A percentile compares a stretch with the other conserved stretches of the same genome.
Conservation (phyloP, 2,113 vertebrate genomes). For the Podarcis muralis region DNA sequence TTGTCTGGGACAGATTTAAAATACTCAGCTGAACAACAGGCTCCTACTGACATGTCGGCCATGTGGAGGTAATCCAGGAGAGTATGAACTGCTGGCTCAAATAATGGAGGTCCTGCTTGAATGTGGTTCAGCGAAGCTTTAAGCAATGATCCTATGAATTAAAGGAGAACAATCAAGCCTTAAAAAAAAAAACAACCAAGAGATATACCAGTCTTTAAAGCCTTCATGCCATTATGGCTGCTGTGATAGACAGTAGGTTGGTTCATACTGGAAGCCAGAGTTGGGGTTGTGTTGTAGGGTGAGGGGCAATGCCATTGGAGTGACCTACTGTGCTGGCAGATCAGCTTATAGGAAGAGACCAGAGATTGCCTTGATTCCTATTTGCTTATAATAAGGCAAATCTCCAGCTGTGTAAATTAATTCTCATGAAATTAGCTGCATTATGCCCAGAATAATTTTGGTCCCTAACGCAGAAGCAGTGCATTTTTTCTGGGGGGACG, state of each 20-base stretch:
- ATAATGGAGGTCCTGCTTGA: neutral
- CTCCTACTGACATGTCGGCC: neutral
- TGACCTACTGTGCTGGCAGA: neutral
- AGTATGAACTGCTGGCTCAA: slow-evolving; percentile 2
- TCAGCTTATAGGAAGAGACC: neutral
- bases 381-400: neutral
- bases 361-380: neutral
- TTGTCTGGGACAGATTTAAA: slow-evolving; percentile 9
- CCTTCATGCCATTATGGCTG: neutral
- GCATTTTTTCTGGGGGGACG: too few species aligned
- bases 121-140: neutral
- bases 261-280: neutral
- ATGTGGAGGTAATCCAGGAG: neutral
- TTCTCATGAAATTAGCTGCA: neutral
- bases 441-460: neutral
- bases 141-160: neutral
- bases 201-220: neutral
- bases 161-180: neutral
- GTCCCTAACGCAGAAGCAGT: neutral
- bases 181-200: neutral
- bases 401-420: neutral
- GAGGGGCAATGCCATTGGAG: neutral
- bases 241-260: neutral
- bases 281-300: neutral
- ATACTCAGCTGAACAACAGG: neutral